Percentiles rank a stretch among this genome's conserved stretches.
phyloP scores from a whole-genome alignment of 1,140 invertebrate genomes.

The Tribolium castaneum region DNA sequence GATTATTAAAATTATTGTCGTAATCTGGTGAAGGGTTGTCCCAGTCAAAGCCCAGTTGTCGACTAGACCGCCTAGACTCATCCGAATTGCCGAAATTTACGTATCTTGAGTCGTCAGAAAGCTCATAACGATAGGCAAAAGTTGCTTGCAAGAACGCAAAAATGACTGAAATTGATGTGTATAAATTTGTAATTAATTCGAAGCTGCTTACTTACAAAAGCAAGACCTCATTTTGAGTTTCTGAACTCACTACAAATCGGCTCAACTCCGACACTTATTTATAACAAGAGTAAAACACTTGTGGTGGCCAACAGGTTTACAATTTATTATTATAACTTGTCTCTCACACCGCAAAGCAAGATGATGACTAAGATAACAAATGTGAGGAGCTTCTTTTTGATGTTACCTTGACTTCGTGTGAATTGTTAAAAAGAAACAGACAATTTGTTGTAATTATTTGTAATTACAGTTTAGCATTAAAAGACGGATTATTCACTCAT shows the following conservation, averaged over 20 bases:
- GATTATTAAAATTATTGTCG: background rate
- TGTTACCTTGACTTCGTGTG: constrained; percentile 22
- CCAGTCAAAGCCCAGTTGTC: constrained; percentile 2
- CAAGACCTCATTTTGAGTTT: background rate
- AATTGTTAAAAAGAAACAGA: background rate
- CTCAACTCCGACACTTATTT: background rate
- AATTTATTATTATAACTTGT: constrained; percentile 18
- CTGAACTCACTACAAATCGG: background rate
- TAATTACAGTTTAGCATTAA: background rate
- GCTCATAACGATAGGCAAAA: background rate
- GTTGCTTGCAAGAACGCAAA: background rate
- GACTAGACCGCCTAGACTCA: background rate
- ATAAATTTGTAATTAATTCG: background rate
- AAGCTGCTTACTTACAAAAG: background rate
- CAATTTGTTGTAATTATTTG: background rate
- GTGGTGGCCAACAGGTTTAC: constrained; percentile 6
- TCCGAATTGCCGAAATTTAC: constrained; percentile 2
- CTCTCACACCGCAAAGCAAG: constrained; percentile 6
- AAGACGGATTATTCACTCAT: background rate
- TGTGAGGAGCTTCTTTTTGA: constrained; percentile 5
- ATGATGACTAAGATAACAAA: constrained; percentile 21
- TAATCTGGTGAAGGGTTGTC: background rate
- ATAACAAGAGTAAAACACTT: background rate
- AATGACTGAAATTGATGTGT: background rate
- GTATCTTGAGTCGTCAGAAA: background rate